phyloP scores from a whole-genome alignment of 2,797 vertebrate genomes.

The Liparis tanakae region DNA sequence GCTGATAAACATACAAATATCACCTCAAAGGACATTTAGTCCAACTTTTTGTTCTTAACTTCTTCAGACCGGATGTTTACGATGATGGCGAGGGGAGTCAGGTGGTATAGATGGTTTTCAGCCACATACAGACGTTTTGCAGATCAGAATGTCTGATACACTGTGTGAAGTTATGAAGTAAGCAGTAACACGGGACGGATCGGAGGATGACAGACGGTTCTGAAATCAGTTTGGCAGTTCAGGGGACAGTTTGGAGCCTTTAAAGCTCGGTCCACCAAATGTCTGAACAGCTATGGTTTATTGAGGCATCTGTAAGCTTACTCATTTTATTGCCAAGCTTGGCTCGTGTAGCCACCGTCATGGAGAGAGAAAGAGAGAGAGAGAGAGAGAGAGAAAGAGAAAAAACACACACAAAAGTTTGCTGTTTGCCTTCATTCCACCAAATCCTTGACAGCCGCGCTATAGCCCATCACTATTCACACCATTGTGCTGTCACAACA shows the following conservation, averaged over 20 bases:
- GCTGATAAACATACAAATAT: background rate
- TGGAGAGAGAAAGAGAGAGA: conserved; percentile 46
- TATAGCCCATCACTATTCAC: conserved; percentile 79
- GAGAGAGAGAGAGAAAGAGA: background rate
- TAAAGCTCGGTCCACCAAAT: conserved; percentile 78
- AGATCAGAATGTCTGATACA: conserved; percentile 48
- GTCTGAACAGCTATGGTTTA: conserved; percentile 82
- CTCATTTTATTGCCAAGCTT: conserved; percentile 78
- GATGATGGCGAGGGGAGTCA: background rate
- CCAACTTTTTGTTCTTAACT: conserved; percentile 9
- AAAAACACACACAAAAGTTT: conserved; percentile 73
- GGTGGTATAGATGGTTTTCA: conserved; percentile 3
- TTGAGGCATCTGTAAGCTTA: conserved; percentile 83
- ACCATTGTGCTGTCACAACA: conserved; percentile 78
- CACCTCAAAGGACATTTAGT: background rate
- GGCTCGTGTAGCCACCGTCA: conserved; percentile 71
- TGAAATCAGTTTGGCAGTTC: conserved; percentile 75
- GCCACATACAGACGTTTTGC: conserved; percentile 12
- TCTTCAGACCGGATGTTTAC: background rate
- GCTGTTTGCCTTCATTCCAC: conserved; percentile 76
- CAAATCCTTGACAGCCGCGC: conserved; percentile 80
- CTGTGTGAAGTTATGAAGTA: conserved; percentile 62
- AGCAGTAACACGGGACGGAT: conserved; percentile 58
- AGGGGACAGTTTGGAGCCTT: conserved; percentile 75
- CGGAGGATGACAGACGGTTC: conserved; percentile 74